Percentiles rank a stretch among this genome's conserved stretches.
phyloP scores from a whole-genome alignment of 2,797 vertebrate genomes.

The Graptemys geographica region DNA sequence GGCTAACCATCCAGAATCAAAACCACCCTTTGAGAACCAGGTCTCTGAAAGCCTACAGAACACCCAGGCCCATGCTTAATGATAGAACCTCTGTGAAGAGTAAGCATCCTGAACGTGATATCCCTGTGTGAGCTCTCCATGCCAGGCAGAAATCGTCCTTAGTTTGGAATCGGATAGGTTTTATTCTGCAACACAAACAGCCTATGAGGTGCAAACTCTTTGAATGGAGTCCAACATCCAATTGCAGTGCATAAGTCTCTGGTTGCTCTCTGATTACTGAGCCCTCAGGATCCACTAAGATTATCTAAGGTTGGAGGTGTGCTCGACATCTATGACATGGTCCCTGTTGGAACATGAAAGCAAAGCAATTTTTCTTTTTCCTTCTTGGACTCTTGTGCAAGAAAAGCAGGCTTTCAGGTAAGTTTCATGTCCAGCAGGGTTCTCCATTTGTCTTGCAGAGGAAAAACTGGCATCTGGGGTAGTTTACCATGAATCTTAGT shows the following conservation, averaged over 20 bases:
- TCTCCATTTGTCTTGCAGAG: background rate
- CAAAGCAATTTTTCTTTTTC: background rate
- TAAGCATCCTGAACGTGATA: accelerated
- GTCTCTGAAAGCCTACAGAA: background rate
- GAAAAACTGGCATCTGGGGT: background rate
- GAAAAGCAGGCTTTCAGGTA: background rate
- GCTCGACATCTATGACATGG: background rate
- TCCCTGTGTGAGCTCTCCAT: background rate
- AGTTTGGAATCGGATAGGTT: background rate
- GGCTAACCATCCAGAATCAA: background rate
- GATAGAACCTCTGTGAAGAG: background rate
- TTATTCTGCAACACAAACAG: background rate
- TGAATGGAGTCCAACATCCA: background rate
- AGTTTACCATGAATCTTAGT: background rate
- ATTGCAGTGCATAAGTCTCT: background rate
- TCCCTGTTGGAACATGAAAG: background rate
- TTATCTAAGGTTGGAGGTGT: background rate
- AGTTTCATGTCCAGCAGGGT: background rate
- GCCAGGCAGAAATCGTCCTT: background rate
- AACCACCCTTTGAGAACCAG: background rate
- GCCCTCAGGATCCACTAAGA: background rate
- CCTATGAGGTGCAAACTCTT: background rate
- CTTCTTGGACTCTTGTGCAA: background rate
- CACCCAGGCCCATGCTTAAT: background rate
- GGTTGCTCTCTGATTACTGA: background rate